These are phyloP conservation scores for Oxyteleia sp. DNA, from an alignment of 2,888 invertebrate species.

Conservation along the genomic window DNA sequence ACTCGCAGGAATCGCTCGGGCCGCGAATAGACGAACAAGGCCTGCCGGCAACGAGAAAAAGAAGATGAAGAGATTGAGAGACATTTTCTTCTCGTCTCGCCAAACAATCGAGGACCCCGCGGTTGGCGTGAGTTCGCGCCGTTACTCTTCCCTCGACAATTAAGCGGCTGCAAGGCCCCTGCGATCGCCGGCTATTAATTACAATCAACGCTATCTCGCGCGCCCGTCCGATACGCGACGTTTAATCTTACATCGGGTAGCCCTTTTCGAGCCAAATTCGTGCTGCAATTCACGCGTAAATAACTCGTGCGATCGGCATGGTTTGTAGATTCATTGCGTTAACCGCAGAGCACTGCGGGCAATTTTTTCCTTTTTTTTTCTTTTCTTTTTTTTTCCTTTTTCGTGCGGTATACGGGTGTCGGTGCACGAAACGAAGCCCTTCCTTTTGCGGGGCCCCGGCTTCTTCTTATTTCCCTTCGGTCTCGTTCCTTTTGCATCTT, in stretches of 20 bases:
- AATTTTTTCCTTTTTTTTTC: too few species aligned
- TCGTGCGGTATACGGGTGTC: constrained; percentile 68
- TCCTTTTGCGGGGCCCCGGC: constrained; percentile 57
- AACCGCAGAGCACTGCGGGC: constrained; percentile 51
- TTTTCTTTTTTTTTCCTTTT: too few species aligned
- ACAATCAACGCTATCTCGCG: constrained; percentile 86
- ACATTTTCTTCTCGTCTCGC: constrained; percentile 61
- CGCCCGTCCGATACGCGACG: constrained; percentile 76
- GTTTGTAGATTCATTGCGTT: constrained; percentile 72
- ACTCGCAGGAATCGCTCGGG: too few species aligned
- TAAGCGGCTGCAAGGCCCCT: constrained; percentile 80
- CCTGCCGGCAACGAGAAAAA: background rate
- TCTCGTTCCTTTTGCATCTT: constrained; percentile 50
- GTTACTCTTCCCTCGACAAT: constrained; percentile 85
- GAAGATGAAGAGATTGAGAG: constrained; percentile 62
- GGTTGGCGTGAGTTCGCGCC: constrained; percentile 84
- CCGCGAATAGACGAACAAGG: too few species aligned
- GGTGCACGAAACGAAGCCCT: constrained; percentile 60
- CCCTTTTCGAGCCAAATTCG: constrained; percentile 72
- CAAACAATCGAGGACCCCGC: constrained; percentile 67
- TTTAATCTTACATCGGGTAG: constrained; percentile 78
- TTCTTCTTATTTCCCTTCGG: constrained; percentile 45
- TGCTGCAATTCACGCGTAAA: constrained; percentile 73
- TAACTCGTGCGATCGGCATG: constrained; percentile 71
- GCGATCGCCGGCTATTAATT: constrained; percentile 86